Base-by-base conservation (phyloP, 2,113 vertebrate species). In the Climacteris rufus region DNA sequence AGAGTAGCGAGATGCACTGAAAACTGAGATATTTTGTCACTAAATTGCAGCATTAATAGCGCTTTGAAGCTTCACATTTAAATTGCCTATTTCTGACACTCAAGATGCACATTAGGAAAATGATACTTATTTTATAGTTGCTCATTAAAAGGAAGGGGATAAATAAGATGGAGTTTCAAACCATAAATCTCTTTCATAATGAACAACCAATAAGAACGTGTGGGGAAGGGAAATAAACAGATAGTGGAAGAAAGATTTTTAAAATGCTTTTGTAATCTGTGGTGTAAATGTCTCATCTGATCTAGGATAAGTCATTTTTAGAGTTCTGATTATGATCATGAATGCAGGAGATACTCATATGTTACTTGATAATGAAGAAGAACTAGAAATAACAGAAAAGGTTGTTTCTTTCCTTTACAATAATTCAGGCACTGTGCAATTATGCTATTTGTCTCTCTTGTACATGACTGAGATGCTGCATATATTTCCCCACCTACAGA, bases 51-150 rank as follows among this genome's bases (percentile, higher is more conserved):
- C 86, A 97, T 97, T 98, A 97, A 97, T 97, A 97, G 92, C 25
- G 20, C 92, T 97, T 97, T 95, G 97, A 97, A 96, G 93, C 84
- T 94, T 65, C 96, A 97, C 92, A 91, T 92, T 94, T 97, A 98
- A 98, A 98, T 94, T 97, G 97, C 97, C 79, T 97, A 90, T 97
- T 97, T 97, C 94, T 97, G 97, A 97, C 87, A 96, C 91, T 97
- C 94, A 94, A 96, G 97, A 97, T 94, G 96, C 96, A 93, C 93
- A 98, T 98, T 97, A 97, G 92, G 96, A 97, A 98, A 97, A 97
- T 97, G 65, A 98, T 97, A 93, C 94, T 97, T 97, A 96, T 98
- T 98, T 98, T 96, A 97, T 94, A 95, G 93, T 90, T 96, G 96
- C 95, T 98, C 87, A 65, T 98, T 98, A 98, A 95, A 91, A 82